Evolutionary conservation across 2,888 invertebrate genomes (phyloP), one percentile per base, ranked within the genome.

Genomic region (Gerosis bhagava): DNA sequence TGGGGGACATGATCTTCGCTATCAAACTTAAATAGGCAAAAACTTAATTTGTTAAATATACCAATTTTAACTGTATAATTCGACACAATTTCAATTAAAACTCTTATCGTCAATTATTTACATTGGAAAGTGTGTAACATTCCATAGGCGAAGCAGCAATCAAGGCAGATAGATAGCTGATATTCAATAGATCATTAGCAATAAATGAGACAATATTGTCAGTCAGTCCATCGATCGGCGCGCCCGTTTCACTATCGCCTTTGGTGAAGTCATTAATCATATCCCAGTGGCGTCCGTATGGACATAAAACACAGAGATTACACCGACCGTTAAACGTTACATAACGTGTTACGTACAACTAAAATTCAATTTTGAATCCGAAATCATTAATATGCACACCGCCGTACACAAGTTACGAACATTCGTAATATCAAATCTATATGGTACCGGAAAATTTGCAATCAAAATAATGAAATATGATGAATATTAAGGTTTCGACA

Each of bases 171-270:
- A 46, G 32, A 50, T 53, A 54, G 42, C 12, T 44, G 49, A 66
- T 65, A 69, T 71, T 79, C 70, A 79, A 82, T 81, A 76, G 73
- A 76, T 81, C 82, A 83, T 83, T 79, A 81, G 78, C 74, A 77
- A 76, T 77, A 78, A 82, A 83, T 77, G 79, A 80, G 82, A 83
- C 82, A 82, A 82, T 83, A 83, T 78, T 73, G 74, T 76, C 61
- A 67, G 63, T 57, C 51, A 52, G 62, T 67, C 58, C 65, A 61
- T 65, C 63, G 63, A 57, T 52, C 61, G 55, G 58, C 60, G 60
- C 65, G 57, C 60, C 64, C 64, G 67, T 65, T 67, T 63, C 63
- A 63, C 73, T 78, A 78, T 78, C 77, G 62, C 60, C 43, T 60
- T 56, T 59, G 57, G 51, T 35, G 31, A 10, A 62, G 67, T 67